A percentile compares a stretch with the other conserved stretches of the same genome.
Evolutionary conservation across 2,888 invertebrate species (phyloP).

Genomic region (Drepanosiphum platanoidis): DNA sequence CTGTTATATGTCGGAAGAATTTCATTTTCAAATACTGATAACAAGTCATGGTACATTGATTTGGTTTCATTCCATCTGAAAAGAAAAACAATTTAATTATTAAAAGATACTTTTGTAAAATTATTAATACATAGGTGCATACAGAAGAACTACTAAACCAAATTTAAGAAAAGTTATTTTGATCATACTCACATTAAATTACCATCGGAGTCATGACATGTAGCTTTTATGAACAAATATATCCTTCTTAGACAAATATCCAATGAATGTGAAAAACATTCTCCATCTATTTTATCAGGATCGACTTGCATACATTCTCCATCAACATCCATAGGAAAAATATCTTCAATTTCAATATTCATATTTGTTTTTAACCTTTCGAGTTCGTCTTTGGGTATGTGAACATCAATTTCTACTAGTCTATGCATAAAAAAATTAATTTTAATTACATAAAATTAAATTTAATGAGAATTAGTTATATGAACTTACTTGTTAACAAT

Average conservation of each 20-base stretch:
- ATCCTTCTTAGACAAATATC: conserved; percentile 83
- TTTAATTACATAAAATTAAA: conserved; percentile 22
- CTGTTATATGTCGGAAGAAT: conserved; percentile 86
- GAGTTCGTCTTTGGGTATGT: conserved; percentile 72
- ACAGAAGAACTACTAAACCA: too few species aligned
- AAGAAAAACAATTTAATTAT: conserved; percentile 63
- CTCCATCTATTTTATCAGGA: conserved; percentile 69
- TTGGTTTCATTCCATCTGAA: conserved; percentile 73
- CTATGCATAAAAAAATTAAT: too few species aligned
- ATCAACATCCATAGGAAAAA: conserved; percentile 66
- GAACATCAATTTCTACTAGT: conserved; percentile 76
- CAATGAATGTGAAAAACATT: conserved; percentile 72
- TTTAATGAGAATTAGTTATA: conserved; percentile 11
- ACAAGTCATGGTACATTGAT: conserved; percentile 69
- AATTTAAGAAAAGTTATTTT: not conserved
- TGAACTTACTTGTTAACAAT: conserved; percentile 79
- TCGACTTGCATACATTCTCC: conserved; percentile 67
- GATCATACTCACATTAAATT: conserved; percentile 65
- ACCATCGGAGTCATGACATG: conserved; percentile 70
- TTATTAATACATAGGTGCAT: not conserved
- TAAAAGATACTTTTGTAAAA: not conserved
- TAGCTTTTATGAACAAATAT: conserved; percentile 75
- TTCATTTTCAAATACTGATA: conserved; percentile 76
- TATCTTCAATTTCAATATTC: conserved; percentile 67
- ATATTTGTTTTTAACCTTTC: conserved; percentile 69